Percentiles rank a stretch among this genome's conserved stretches.
Conservation (phyloP, 2,888 invertebrate genomes). For the Lithosia quadra region DNA sequence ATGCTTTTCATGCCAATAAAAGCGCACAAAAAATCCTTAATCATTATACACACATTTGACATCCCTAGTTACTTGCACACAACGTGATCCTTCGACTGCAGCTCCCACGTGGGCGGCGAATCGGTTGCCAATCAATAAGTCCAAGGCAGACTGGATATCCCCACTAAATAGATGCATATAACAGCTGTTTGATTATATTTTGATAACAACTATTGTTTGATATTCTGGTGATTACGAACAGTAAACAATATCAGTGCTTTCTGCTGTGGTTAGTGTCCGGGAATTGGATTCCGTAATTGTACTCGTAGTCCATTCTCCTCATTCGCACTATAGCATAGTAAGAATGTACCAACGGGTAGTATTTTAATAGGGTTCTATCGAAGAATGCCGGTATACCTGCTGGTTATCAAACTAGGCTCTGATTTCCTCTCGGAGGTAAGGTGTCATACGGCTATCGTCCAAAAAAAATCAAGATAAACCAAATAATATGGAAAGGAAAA, state of each 20-base stretch:
- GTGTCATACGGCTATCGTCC: no score
- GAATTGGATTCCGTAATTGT: no score
- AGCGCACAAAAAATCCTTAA: neutral
- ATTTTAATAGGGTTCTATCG: no score
- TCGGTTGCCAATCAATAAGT: conserved; percentile 56
- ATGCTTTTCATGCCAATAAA: neutral
- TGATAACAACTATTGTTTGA: neutral
- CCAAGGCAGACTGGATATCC: conserved; percentile 38
- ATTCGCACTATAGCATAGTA: no score
- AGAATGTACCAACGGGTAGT: no score
- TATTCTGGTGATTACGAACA: neutral
- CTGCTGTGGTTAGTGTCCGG: no score
- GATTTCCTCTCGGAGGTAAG: no score
- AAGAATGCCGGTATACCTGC: no score
- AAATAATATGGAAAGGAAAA: no score
- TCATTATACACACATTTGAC: neutral
- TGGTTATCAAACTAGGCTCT: no score
- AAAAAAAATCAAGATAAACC: no score
- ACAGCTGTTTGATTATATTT: neutral
- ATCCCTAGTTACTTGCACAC: conserved; percentile 4
- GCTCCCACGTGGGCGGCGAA: conserved; percentile 51
- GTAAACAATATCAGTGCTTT: neutral
- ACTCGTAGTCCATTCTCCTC: no score
- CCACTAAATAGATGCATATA: neutral
- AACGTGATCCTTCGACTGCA: conserved; percentile 42